Conservation (phyloP, 2,113 vertebrate genomes). For the Athene cunicularia region DNA sequence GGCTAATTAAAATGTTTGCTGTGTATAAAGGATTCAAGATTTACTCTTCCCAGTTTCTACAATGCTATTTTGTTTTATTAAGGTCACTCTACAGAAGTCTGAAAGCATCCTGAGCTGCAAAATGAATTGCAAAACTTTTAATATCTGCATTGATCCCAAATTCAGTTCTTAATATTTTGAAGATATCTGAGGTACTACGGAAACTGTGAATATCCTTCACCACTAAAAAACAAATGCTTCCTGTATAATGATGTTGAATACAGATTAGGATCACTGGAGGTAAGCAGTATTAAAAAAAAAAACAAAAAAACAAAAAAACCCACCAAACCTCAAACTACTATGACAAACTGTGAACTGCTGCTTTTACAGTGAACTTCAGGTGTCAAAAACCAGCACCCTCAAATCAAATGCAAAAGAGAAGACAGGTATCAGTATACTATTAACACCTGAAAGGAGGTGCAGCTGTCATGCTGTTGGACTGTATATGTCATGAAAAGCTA, state of each 20-base stretch:
- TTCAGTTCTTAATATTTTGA: not conserved
- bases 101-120: not conserved
- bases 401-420: not conserved
- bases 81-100: not conserved
- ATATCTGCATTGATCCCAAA: not conserved
- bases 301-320: not conserved
- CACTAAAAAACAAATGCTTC: not conserved
- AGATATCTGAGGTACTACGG: not conserved
- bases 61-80: not conserved
- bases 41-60: not conserved
- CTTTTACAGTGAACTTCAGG: not conserved
- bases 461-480: constrained; percentile 5
- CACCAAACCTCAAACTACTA: no score
- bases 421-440: not conserved
- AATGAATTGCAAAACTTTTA: not conserved
- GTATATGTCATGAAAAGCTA: constrained; percentile 5
- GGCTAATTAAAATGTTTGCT: not conserved
- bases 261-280: not conserved
- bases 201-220: not conserved
- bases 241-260: not conserved
- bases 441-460: not conserved
- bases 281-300: not conserved
- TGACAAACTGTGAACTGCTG: not conserved
- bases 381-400: not conserved
- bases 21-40: not conserved